Percentiles rank a stretch among this genome's conserved stretches.
Conservation (phyloP, 2,797 vertebrate genomes). For the Hippoglossus hippoglossus region DNA sequence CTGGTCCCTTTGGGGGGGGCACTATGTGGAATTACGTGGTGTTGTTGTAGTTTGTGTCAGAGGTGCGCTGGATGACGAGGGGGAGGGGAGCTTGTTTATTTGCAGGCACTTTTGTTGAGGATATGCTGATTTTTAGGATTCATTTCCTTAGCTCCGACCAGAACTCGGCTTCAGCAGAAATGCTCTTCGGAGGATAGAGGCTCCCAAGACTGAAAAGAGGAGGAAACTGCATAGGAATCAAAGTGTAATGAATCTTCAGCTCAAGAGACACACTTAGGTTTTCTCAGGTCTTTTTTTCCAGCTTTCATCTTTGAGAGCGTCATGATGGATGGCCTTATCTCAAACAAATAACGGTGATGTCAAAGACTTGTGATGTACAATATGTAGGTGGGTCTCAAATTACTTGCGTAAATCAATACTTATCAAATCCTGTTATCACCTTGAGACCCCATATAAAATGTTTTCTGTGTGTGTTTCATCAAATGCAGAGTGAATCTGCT, state of each 20-base stretch:
- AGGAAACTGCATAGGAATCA: conserved; percentile 35
- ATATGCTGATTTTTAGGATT: conserved; percentile 50
- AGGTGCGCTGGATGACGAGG: conserved; percentile 12
- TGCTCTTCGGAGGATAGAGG: conserved; percentile 20
- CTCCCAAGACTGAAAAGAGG: conserved; percentile 16
- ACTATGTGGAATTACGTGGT: conserved; percentile 57
- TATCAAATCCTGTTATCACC: conserved; percentile 75
- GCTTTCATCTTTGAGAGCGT: conserved; percentile 31
- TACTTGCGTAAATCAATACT: conserved; percentile 78
- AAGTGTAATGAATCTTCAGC: conserved; percentile 39
- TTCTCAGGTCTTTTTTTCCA: conserved; percentile 12
- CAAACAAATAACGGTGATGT: conserved; percentile 62
- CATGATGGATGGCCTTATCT: conserved; percentile 66
- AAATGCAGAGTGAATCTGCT: conserved; percentile 65
- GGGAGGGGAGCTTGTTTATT: neutral
- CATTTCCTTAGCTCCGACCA: conserved; percentile 30
- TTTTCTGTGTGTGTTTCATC: conserved; percentile 61
- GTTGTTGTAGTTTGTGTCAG: conserved; percentile 55
- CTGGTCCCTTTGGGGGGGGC: conserved; percentile 55
- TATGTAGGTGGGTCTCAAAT: conserved; percentile 67
- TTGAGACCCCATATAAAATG: conserved; percentile 65
- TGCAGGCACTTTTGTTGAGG: conserved; percentile 17
- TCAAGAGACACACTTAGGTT: neutral
- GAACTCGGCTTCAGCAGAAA: conserved; percentile 30
- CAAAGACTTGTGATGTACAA: conserved; percentile 65